Percentiles rank a stretch among this genome's conserved stretches.
phyloP scores from a whole-genome alignment of 92 coral and sea anemone genomes.

The Meandrina meandrites region DNA sequence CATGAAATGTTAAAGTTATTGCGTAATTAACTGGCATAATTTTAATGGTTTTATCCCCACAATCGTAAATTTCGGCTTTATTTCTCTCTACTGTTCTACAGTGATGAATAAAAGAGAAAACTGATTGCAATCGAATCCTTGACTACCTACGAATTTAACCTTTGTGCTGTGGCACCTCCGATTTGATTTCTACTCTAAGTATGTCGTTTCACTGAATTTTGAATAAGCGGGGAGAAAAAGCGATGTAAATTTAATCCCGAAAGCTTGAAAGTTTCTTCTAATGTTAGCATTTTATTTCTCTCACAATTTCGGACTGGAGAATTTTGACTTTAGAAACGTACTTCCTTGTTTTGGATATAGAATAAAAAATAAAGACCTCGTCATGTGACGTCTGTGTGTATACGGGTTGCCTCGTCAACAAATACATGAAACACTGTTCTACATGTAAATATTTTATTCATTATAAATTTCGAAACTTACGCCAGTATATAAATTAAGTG shows the following conservation, averaged over 20 bases:
- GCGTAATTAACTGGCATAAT: not conserved
- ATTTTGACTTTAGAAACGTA: not conserved
- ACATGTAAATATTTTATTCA: not conserved
- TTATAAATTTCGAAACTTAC: not conserved
- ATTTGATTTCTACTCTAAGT: not conserved
- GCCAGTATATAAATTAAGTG: not conserved
- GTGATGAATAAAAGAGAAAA: not conserved
- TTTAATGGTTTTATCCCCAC: not conserved
- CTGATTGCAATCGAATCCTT: not conserved
- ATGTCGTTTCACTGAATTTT: not conserved
- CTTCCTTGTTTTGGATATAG: slow-evolving; percentile 8
- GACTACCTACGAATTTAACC: not conserved
- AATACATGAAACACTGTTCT: too few relatives aligned
- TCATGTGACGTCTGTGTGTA: not conserved
- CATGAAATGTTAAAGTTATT: not conserved
- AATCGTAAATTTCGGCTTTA: not conserved
- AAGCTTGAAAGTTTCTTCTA: not conserved
- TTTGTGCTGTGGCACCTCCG: not conserved
- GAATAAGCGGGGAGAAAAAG: not conserved
- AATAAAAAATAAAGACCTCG: not conserved
- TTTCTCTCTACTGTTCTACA: not conserved
- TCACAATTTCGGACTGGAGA: not conserved
- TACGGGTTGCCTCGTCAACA: not conserved
- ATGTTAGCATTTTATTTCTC: not conserved
- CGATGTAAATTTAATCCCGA: not conserved